Evolutionary conservation across 2,797 vertebrate genomes (phyloP).

Genomic region (Sus cebifrons): DNA sequence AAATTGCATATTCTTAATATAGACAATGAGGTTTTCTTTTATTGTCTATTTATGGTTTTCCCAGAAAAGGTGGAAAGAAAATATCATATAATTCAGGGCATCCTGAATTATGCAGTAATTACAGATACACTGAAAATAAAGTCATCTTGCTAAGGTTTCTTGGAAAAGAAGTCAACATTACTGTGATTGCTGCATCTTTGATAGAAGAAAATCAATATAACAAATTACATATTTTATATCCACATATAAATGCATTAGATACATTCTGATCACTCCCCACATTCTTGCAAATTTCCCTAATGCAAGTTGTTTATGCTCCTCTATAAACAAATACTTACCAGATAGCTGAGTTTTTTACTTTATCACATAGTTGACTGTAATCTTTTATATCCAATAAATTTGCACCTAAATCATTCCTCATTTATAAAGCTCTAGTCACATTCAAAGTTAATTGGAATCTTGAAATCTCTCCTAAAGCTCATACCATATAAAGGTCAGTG

Average conservation of each 20-base stretch:
- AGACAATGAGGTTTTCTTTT: background rate
- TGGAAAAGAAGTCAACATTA: slow-evolving; percentile 58
- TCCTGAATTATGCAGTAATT: slow-evolving; percentile 34
- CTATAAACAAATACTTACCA: slow-evolving; percentile 77
- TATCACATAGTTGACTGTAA: slow-evolving; percentile 70
- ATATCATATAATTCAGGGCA: slow-evolving; percentile 38
- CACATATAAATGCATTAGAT: slow-evolving; percentile 75
- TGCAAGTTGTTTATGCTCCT: slow-evolving; percentile 72
- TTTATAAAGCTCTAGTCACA: slow-evolving; percentile 65
- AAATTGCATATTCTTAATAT: background rate
- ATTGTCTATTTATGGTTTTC: background rate
- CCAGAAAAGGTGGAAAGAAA: background rate
- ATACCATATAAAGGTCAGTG: slow-evolving; percentile 29
- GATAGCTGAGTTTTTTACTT: slow-evolving; percentile 43
- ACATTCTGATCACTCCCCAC: slow-evolving; percentile 65
- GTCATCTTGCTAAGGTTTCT: slow-evolving; percentile 56
- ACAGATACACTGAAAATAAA: slow-evolving; percentile 62
- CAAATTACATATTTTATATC: slow-evolving; percentile 83
- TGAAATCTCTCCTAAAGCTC: slow-evolving; percentile 50
- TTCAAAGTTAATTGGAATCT: slow-evolving; percentile 80
- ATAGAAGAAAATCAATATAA: slow-evolving; percentile 80
- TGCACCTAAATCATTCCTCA: slow-evolving; percentile 66
- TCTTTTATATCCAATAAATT: slow-evolving; percentile 73
- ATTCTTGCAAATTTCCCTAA: slow-evolving; percentile 74
- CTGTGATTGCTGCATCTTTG: slow-evolving; percentile 37